These are phyloP conservation scores for Corythornis cristatus DNA, from an alignment of 2,113 vertebrate species.

Conservation along the genomic window DNA sequence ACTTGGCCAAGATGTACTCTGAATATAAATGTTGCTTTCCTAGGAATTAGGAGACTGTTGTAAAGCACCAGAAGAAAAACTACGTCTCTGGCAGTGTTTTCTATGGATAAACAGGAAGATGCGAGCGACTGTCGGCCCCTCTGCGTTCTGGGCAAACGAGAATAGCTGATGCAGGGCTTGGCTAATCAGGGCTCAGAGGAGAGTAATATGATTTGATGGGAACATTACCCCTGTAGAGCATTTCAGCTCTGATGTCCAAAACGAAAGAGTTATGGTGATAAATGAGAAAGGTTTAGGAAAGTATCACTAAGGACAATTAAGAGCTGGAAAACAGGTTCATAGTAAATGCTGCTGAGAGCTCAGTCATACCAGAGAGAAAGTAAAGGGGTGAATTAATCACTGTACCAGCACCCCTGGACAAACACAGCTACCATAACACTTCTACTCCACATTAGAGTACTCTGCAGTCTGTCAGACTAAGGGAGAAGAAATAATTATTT, in stretches of 20 bases:
- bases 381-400: not conserved
- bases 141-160: not conserved
- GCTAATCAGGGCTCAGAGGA: constrained; percentile 1
- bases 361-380: not conserved
- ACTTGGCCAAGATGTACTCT: not conserved
- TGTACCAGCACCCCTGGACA: not conserved
- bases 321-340: not conserved
- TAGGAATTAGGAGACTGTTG: not conserved
- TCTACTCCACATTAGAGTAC: not conserved
- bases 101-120: not conserved
- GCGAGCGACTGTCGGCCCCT: not conserved
- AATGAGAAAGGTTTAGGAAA: constrained; percentile 2
- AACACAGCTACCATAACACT: not conserved
- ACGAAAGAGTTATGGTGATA: not conserved
- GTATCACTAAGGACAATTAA: not conserved
- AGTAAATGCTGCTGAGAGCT: not conserved
- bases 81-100: not conserved
- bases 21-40: not conserved
- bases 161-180: constrained; percentile 20
- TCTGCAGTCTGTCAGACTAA: not conserved
- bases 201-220: not conserved
- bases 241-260: not conserved
- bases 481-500: not conserved
- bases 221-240: not conserved
- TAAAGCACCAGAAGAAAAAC: not conserved